phyloP scores from a whole-genome alignment of 2,888 invertebrate genomes.

The Mimachlamys varia region DNA sequence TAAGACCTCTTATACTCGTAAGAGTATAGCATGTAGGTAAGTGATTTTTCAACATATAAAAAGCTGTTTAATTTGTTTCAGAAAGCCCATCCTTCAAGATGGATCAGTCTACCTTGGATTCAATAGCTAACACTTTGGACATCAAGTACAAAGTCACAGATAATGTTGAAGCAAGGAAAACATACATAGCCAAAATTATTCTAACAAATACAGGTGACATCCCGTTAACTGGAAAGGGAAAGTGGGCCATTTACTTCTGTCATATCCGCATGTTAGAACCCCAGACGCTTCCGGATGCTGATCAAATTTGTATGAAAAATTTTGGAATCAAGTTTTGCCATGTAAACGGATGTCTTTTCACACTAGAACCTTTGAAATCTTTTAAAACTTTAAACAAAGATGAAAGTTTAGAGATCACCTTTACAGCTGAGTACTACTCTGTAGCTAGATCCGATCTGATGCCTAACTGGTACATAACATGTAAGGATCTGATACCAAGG shows the following conservation, averaged over 20 bases:
- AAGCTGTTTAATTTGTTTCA: not conserved
- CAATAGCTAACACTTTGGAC: conserved; percentile 60
- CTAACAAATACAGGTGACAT: conserved; percentile 65
- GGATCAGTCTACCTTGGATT: conserved; percentile 64
- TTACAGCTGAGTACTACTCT: conserved; percentile 72
- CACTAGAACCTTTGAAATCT: conserved; percentile 64
- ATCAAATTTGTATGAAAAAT: conserved; percentile 58
- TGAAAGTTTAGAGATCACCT: conserved; percentile 63
- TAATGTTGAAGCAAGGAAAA: conserved; percentile 69
- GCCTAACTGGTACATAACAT: conserved; percentile 74
- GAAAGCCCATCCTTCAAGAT: conserved; percentile 48
- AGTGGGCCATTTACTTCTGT: conserved; percentile 74
- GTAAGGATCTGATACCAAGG: conserved; percentile 63
- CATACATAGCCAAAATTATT: conserved; percentile 66
- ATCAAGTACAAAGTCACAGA: conserved; percentile 68
- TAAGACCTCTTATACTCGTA: no score
- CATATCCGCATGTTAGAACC: conserved; percentile 76
- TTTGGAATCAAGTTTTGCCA: conserved; percentile 68
- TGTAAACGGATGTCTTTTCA: conserved; percentile 73
- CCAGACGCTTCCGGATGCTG: conserved; percentile 60
- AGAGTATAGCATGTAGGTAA: no score
- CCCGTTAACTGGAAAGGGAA: conserved; percentile 55
- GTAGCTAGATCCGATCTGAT: conserved; percentile 71
- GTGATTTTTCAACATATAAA: no score
- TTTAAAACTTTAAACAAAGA: conserved; percentile 67